These are phyloP conservation scores for Mustela lutreola DNA, from an alignment of 2,113 vertebrate species.

Conservation along the genomic window DNA sequence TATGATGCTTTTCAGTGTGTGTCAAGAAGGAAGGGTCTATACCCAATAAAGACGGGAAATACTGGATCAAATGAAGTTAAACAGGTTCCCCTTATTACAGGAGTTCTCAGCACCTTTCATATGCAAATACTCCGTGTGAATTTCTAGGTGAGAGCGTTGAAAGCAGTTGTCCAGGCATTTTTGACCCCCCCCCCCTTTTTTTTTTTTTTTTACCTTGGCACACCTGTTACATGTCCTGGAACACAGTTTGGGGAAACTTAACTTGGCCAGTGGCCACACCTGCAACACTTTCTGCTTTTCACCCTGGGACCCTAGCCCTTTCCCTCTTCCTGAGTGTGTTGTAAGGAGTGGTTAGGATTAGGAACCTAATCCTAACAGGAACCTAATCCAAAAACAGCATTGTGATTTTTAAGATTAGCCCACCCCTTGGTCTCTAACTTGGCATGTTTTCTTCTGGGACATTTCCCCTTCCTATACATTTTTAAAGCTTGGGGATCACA, in stretches of 20 bases:
- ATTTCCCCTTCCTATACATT: not conserved
- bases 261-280: not conserved
- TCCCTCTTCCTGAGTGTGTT: not conserved
- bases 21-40: not conserved
- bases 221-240: not conserved
- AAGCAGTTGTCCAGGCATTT: not conserved
- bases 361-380: not conserved
- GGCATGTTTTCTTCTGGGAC: not conserved
- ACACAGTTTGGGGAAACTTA: not conserved
- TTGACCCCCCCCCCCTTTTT: accelerated
- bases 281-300: not conserved
- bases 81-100: not conserved
- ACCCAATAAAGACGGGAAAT: not conserved
- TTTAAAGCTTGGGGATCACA: not conserved
- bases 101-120: not conserved
- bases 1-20: not conserved
- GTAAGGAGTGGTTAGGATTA: not conserved
- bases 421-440: not conserved
- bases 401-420: not conserved
- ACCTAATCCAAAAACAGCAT: not conserved
- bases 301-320: too few relatives aligned
- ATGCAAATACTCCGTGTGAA: not conserved
- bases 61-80: not conserved
- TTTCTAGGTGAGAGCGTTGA: not conserved
- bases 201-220: not conserved